A percentile compares a stretch with the other conserved stretches of the same genome.
Evolutionary conservation across 2,113 vertebrate species (phyloP).

Genomic region (Girardinichthys multiradiatus): DNA sequence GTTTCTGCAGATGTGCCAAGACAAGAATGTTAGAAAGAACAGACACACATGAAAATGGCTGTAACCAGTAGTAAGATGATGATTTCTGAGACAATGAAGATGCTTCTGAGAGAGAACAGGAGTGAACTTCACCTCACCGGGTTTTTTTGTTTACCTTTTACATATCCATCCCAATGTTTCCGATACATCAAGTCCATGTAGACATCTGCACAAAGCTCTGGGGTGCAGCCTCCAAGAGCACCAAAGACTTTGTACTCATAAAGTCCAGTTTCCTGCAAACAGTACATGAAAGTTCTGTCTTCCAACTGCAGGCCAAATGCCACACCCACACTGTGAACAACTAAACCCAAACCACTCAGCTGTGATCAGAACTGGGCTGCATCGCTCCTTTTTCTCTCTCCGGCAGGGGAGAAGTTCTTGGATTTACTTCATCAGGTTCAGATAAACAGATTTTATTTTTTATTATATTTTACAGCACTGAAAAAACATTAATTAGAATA

Average conservation of each 20-base stretch:
- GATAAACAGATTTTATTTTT: no score
- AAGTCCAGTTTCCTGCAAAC: conserved; percentile 84
- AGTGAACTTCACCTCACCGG: background rate
- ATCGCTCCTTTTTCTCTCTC: no score
- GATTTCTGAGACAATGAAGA: background rate
- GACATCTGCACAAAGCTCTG: conserved; percentile 85
- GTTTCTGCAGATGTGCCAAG: conserved; percentile 36
- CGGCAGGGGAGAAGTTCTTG: no score
- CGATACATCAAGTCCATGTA: conserved; percentile 93
- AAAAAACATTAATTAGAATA: no score
- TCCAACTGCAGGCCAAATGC: conserved; percentile 32
- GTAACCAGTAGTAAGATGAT: background rate
- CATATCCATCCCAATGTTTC: conserved; percentile 89
- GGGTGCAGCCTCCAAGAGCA: conserved; percentile 75
- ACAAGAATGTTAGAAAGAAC: background rate
- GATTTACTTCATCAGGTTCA: no score
- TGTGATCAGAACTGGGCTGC: no score
- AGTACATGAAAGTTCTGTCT: conserved; percentile 34
- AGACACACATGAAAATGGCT: background rate
- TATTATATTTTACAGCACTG: no score
- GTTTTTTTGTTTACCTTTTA: conserved; percentile 82
- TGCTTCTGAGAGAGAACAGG: background rate
- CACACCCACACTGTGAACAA: conserved; percentile 17
- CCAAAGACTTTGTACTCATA: conserved; percentile 93
- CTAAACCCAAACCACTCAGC: no score